These are phyloP conservation scores for Strix occidentalis DNA, from an alignment of 2,797 vertebrate genomes.

Conservation along the genomic window DNA sequence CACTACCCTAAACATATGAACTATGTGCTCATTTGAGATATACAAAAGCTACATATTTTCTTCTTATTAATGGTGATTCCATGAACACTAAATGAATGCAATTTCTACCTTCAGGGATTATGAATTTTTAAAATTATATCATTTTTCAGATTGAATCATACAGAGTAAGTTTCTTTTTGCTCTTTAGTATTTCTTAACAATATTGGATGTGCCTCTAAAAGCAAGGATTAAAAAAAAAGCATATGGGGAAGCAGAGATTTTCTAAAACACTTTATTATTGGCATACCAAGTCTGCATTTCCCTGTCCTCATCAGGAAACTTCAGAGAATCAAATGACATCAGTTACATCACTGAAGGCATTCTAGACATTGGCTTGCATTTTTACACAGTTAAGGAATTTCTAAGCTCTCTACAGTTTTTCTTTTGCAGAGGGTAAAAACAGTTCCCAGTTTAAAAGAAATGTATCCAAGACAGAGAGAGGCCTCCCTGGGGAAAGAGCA, in stretches of 20 bases:
- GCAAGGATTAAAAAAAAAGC: background rate
- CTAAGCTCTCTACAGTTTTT: background rate
- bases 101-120: background rate
- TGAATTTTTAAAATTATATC: background rate
- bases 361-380: background rate
- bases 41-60: background rate
- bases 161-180: background rate
- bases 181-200: background rate
- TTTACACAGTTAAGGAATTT: constrained; percentile 11
- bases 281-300: background rate
- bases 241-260: background rate
- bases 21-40: background rate
- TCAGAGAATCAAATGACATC: background rate
- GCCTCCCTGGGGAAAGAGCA: background rate
- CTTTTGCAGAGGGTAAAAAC: background rate
- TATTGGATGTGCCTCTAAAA: background rate
- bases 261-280: background rate
- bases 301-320: background rate
- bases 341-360: background rate
- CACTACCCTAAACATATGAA: background rate
- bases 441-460: constrained; percentile 8
- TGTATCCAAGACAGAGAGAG: background rate
- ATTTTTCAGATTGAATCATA: background rate
- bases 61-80: background rate
- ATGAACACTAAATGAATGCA: background rate